Conservation (phyloP, 2,113 vertebrate species). For the Oenanthe oenanthe region DNA sequence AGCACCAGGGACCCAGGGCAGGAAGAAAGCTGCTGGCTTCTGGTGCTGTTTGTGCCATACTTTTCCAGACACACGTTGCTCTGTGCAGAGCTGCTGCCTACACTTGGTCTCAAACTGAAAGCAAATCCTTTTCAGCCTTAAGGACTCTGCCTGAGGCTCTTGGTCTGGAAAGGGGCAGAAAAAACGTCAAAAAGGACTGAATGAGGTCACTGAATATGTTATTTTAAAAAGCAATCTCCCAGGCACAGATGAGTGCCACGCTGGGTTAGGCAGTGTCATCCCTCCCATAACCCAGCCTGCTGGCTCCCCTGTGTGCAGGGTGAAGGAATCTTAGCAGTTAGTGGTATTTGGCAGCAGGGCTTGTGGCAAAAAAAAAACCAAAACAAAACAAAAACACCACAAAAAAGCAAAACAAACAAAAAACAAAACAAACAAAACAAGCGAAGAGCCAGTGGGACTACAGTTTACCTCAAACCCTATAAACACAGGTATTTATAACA, state of each 20-base stretch:
- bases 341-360: neutral
- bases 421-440: neutral
- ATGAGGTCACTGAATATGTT: accelerated
- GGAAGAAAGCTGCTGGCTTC: neutral
- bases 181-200: neutral
- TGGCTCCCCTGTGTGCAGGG: neutral
- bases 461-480: neutral
- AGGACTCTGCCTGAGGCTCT: neutral
- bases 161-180: neutral
- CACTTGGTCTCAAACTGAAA: accelerated
- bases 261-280: accelerated
- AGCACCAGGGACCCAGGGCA: neutral
- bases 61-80: neutral
- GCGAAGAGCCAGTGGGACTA: neutral
- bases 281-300: accelerated
- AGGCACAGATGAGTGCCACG: neutral
- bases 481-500: neutral
- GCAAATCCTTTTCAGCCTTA: neutral
- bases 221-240: neutral
- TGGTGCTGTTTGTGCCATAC: neutral
- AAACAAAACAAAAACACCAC: no score
- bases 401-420: neutral
- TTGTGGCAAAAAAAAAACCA: neutral
- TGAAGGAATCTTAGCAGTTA: neutral
- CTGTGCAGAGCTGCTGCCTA: accelerated